Percentiles rank a stretch among this genome's conserved stretches.
Evolutionary conservation across 2,113 vertebrate species (phyloP).

Genomic region (Aptenodytes patagonicus): DNA sequence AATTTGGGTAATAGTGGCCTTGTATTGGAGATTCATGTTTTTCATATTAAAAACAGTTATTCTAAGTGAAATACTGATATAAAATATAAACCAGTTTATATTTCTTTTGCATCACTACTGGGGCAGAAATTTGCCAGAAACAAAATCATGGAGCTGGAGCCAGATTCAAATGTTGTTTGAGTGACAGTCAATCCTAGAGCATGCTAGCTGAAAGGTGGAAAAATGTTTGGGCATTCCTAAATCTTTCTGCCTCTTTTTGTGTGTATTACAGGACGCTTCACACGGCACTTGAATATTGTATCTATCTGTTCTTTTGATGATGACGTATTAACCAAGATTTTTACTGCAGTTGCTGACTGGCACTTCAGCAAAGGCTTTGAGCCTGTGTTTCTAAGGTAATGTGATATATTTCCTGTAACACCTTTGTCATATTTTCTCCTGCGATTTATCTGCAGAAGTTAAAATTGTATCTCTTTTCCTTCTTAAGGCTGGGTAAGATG

Average conservation of each 20-base stretch:
- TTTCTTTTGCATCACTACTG: not conserved
- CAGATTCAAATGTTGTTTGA: not conserved
- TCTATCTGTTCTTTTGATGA: constrained; percentile 88
- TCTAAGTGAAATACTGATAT: not conserved
- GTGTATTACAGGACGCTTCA: constrained; percentile 83
- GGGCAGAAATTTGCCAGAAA: not conserved
- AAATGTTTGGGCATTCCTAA: not conserved
- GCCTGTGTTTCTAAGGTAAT: constrained; percentile 80
- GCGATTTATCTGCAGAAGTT: not conserved
- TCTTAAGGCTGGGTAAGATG: constrained; percentile 81
- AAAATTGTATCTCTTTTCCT: not conserved
- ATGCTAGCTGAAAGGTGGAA: not conserved
- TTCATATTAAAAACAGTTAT: not conserved
- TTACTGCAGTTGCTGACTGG: constrained; percentile 87
- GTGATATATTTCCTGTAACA: not conserved
- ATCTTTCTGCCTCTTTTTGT: not conserved
- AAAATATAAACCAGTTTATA: not conserved
- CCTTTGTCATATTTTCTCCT: not conserved
- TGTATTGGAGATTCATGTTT: not conserved
- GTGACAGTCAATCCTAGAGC: not conserved
- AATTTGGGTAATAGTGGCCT: not conserved
- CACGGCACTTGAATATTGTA: constrained; percentile 87
- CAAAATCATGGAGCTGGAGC: not conserved
- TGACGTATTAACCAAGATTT: constrained; percentile 86
- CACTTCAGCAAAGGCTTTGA: constrained; percentile 90